These are phyloP conservation scores for Actinia tenebrosa DNA, from an alignment of 64 coral and sea anemone genomes.

Conservation along the genomic window DNA sequence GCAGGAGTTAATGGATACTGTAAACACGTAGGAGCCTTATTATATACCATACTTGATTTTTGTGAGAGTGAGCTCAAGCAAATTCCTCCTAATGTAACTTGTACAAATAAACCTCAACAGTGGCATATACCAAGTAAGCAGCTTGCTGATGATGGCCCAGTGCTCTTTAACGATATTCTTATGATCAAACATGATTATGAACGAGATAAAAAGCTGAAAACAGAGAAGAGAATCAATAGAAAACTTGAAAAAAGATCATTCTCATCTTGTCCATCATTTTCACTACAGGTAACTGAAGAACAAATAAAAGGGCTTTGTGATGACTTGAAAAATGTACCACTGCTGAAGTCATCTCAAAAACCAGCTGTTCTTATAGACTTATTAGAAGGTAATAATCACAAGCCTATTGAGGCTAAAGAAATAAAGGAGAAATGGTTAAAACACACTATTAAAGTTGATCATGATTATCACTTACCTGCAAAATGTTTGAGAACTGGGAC, in stretches of 20 bases:
- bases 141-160: background rate
- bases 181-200: constrained; percentile 34
- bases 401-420: constrained; percentile 18
- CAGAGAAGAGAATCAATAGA: constrained; percentile 5
- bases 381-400: constrained; percentile 26
- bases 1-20: constrained; percentile 20
- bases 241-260: constrained; percentile 8
- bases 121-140: constrained; percentile 23
- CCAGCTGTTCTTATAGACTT: constrained; percentile 19
- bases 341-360: background rate
- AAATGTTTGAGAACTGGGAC: constrained; percentile 3
- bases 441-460: constrained; percentile 31
- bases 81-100: constrained; percentile 19
- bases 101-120: constrained; percentile 33
- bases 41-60: constrained; percentile 29
- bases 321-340: constrained; percentile 28
- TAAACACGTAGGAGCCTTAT: constrained; percentile 31
- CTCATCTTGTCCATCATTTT: background rate
- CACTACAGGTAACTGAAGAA: constrained; percentile 28
- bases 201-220: constrained; percentile 17
- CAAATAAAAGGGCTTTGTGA: constrained; percentile 35
- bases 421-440: constrained; percentile 27
- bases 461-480: constrained; percentile 30
- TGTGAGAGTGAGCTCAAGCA: background rate
- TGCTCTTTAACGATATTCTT: constrained; percentile 18